Evolutionary conservation across 2,888 invertebrate genomes (phyloP), one percentile per base, ranked within the genome.

Genomic region (Caradrina kadenii): DNA sequence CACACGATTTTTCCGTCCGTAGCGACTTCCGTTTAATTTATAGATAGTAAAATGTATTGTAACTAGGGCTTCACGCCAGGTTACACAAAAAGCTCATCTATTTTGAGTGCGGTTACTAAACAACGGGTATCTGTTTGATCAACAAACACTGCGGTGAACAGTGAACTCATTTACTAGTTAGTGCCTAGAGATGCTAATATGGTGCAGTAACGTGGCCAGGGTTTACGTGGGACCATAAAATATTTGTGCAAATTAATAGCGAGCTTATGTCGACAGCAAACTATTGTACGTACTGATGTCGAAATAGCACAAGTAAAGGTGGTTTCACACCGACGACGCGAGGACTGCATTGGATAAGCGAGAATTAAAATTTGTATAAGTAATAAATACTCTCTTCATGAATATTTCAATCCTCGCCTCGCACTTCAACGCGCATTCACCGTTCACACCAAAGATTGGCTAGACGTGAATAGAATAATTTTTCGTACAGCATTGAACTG

Each of bases 121-220:
- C 80, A 82, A 79, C 78, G 74, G 70, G 62, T 69, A 70, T 67
- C 73, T 80, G 78, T 82, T 71, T 65, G 69, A 64, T 63, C 62
- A 68, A 73, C 64, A 75, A 76, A 82, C 79, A 71, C 69, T 63
- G 56, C 59, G 45, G 63, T 81, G 69, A 71, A 84, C 68, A 67
- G 68, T 66, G 71, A 80, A 82, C 74, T 80, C 62, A 84, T 70
- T 73, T 72, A 66, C 64, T 65, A 54, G 60, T 84, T 84, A 82
- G 73, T 64, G 63, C 54, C 53, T 56, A 26, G 17, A 63, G 60
- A 64, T 67, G 71, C 63, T 79, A 83, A 78, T 67, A 66, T 31
- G 52, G 53, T 55, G 55, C 48, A 49, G 66, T 50, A 65, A 55
- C 26, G 52, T 17, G 58, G 45, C 52, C 48, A 60, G 54, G 52